These are phyloP conservation scores for Myathropa florea DNA, from an alignment of 2,888 invertebrate genomes.

Conservation along the genomic window DNA sequence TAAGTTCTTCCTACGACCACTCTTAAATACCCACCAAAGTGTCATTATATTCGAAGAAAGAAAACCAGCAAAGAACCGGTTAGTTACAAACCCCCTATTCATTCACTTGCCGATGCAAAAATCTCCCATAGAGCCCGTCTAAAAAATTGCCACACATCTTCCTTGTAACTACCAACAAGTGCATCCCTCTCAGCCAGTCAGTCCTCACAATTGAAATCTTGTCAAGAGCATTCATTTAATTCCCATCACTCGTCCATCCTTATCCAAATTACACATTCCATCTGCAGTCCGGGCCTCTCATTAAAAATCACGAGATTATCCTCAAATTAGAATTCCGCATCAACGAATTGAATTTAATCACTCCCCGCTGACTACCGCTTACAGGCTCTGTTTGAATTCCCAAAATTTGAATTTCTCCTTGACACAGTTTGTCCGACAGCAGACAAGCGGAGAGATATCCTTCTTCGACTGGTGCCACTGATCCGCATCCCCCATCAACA, in stretches of 20 bases:
- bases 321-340: conserved; percentile 5
- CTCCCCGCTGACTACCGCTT: not conserved
- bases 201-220: not conserved
- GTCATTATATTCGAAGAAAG: too few species aligned
- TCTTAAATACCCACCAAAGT: too few species aligned
- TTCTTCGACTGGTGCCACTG: not conserved
- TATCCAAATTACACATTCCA: not conserved
- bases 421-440: not conserved
- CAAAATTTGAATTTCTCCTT: not conserved
- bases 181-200: not conserved
- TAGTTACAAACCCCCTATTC: too few species aligned
- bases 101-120: too few species aligned
- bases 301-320: conserved; percentile 9
- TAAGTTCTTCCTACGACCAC: too few species aligned
- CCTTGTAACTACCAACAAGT: not conserved
- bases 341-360: conserved; percentile 13
- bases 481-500: not conserved
- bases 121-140: too few species aligned
- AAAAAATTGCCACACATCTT: not conserved
- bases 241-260: not conserved
- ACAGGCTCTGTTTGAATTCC: not conserved
- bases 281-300: not conserved
- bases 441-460: not conserved
- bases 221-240: not conserved
- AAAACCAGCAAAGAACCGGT: too few species aligned